Conservation (phyloP, 2,888 invertebrate species). For the Drosophila paranaensis region DNA sequence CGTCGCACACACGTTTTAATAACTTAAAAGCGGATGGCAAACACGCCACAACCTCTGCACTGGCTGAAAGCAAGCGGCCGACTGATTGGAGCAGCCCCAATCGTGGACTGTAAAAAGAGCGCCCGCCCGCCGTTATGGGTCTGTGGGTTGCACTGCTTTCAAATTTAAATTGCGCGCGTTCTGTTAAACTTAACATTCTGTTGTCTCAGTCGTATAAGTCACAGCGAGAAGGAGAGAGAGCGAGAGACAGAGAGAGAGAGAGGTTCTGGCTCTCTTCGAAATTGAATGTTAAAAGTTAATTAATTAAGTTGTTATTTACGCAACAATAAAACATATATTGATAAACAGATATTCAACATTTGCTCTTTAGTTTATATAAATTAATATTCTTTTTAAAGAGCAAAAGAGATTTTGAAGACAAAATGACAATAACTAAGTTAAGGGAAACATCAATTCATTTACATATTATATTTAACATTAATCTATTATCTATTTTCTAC, state of each 20-base stretch:
- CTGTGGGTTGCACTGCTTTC: constrained; percentile 22
- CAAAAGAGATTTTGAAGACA: background rate
- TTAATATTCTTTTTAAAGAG: background rate
- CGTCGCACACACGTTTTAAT: constrained; percentile 63
- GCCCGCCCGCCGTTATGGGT: background rate
- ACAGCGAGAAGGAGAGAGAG: constrained; percentile 13
- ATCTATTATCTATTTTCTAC: too few species aligned
- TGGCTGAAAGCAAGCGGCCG: constrained; percentile 61
- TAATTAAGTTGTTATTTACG: constrained; percentile 23
- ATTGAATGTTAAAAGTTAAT: constrained; percentile 1
- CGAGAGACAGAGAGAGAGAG: background rate
- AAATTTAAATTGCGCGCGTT: constrained; percentile 52
- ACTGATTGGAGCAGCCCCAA: constrained; percentile 56
- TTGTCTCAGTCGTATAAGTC: constrained; percentile 32
- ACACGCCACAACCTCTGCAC: constrained; percentile 66
- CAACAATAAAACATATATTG: constrained; percentile 7
- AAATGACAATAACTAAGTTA: background rate
- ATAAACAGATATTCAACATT: background rate
- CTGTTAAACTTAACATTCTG: constrained; percentile 28
- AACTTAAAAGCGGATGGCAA: constrained; percentile 34
- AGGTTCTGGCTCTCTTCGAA: constrained; percentile 28
- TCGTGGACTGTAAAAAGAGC: constrained; percentile 15
- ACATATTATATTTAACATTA: background rate
- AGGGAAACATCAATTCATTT: background rate
- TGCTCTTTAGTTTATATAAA: background rate